Evolutionary conservation across 2,888 invertebrate species (phyloP), one percentile per base, ranked within the genome.

Genomic region (Leptopilina syphax): DNA sequence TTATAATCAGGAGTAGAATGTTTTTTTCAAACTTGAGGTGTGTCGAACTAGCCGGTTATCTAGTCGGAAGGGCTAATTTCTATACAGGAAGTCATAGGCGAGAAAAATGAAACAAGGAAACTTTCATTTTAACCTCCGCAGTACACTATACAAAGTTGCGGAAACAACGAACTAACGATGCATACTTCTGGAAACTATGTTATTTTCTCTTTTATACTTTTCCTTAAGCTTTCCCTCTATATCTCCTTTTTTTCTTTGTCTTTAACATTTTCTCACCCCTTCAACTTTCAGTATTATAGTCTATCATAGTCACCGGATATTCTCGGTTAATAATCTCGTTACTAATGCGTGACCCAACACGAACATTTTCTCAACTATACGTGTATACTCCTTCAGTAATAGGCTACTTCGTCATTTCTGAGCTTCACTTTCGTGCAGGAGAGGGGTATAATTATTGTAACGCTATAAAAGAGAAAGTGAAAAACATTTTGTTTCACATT

Each of bases 281-380:
- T 50, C 63, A 65, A 65, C 73, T 47, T 66, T 10, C 24, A 63
- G 41, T 76, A 34, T 34, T 34, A 34, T 34, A 34, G 34, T 34
- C 34, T 34, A 34, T 34, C 34, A 63, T 73, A 76, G 41, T 44
- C 44, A 47, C 78, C 76, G 68, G 66, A 77, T 68, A 82, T 81
- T 83, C 82, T 63, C 80, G 70, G 80, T 81, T 81, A 83, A 86
- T 86, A 85, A 85, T 85, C 83, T 83, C 80, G 82, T 85, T 85
- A 83, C 81, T 79, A 81, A 83, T 82, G 82, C 76, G 78, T 73
- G 78, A 83, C 80, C 79, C 79, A 79, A 77, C 76, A 77, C 79
- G 34, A 76, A 83, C 82, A 83, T 82, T 78, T 84, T 85, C 81
- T 77, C 47, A 47, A 34, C 34, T 34, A 34, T 34, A 34, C 34